Conservation (phyloP, 2,888 invertebrate species). For the Lithophane ornitopus region DNA sequence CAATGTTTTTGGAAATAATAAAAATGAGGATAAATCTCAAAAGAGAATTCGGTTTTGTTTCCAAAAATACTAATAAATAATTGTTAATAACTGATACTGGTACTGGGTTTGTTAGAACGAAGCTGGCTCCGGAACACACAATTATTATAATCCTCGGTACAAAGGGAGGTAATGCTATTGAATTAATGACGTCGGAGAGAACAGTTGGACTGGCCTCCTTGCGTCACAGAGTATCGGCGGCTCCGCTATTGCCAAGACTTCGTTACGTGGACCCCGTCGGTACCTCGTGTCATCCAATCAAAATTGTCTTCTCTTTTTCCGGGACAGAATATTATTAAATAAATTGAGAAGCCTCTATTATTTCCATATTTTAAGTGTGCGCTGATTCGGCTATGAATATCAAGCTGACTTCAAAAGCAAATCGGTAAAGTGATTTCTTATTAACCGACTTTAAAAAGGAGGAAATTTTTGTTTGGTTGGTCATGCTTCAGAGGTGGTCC, state of each 20-base stretch:
- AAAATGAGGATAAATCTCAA: conserved; percentile 20
- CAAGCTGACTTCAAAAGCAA: conserved; percentile 50
- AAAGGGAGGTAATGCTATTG: conserved; percentile 69
- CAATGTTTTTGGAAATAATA: conserved; percentile 41
- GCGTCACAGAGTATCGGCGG: conserved; percentile 51
- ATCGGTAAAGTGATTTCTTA: conserved; percentile 25
- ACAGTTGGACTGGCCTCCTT: conserved; percentile 52
- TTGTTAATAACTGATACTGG: conserved; percentile 44
- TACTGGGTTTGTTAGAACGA: conserved; percentile 29
- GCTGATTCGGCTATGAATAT: conserved; percentile 59
- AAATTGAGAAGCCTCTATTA: conserved; percentile 56
- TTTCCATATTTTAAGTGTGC: conserved; percentile 57
- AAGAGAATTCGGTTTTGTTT: conserved; percentile 26
- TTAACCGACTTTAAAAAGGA: no score
- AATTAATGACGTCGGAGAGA: conserved; percentile 69
- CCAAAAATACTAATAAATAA: conserved; percentile 50
- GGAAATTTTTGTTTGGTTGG: no score
- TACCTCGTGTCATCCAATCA: conserved; percentile 61
- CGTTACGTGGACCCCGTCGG: conserved; percentile 43
- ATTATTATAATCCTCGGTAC: conserved; percentile 65
- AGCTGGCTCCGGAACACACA: conserved; percentile 49
- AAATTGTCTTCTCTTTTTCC: conserved; percentile 53
- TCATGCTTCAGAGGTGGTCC: no score
- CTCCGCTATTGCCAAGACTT: conserved; percentile 54
- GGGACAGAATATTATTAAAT: conserved; percentile 56